Percentiles rank a stretch among this genome's conserved stretches.
These are phyloP conservation scores for Chanos chanos DNA, from an alignment of 2,797 vertebrate species.

Conservation along the genomic window DNA sequence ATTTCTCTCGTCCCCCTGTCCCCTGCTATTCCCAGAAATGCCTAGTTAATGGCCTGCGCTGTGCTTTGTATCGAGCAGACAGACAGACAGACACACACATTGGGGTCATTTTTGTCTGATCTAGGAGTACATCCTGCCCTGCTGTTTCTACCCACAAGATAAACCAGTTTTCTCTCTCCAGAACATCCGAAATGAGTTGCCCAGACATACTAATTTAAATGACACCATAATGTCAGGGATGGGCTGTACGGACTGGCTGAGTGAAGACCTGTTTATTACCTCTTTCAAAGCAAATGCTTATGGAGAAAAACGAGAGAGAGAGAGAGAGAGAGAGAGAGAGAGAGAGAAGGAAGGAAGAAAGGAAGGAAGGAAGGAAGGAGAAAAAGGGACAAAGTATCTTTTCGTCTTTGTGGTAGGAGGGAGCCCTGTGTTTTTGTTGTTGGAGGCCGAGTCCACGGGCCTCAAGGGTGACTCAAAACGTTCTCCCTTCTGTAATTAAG, in stretches of 20 bases:
- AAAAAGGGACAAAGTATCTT: background rate
- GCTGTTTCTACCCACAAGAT: conserved; percentile 31
- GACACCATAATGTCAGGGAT: too few relatives aligned
- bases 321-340: background rate
- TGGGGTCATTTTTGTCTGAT: too few relatives aligned
- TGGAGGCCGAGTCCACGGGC: conserved; percentile 31
- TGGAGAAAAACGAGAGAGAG: conserved; percentile 25
- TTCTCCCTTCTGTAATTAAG: conserved; percentile 70
- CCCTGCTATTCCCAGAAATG: too few relatives aligned
- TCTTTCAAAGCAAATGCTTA: conserved; percentile 18
- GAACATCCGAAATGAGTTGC: too few relatives aligned
- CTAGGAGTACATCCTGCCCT: conserved; percentile 5
- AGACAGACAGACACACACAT: too few relatives aligned
- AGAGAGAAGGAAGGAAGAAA: background rate
- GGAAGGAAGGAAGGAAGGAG: background rate
- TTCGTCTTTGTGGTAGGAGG: conserved; percentile 25
- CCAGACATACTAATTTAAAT: too few relatives aligned
- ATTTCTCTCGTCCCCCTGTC: too few relatives aligned
- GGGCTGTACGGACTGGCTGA: background rate
- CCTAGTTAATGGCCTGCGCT: too few relatives aligned
- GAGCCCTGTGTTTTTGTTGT: conserved; percentile 29
- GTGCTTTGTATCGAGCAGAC: too few relatives aligned
- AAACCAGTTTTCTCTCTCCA: conserved; percentile 20
- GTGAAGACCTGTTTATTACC: conserved; percentile 22
- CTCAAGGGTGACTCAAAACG: conserved; percentile 46